Percentiles rank a stretch among this genome's conserved stretches.
Conservation (phyloP, 92 coral and sea anemone genomes). For the Isaurus tuberculatus region DNA sequence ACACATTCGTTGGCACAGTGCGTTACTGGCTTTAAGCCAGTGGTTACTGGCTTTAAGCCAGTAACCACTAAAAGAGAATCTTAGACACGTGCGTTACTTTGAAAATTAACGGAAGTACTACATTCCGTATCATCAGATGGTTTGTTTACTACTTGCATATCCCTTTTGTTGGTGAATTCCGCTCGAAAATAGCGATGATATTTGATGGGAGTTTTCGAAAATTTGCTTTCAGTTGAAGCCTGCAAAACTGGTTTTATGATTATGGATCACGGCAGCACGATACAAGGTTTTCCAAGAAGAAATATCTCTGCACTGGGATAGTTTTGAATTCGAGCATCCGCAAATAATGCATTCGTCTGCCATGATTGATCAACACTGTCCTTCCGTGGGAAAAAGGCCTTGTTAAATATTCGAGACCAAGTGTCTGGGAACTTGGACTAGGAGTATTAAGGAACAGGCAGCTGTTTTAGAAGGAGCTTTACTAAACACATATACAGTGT, state of each 20-base stretch:
- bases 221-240: slow-evolving; percentile 24
- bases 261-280: slow-evolving; percentile 59
- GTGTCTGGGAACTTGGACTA: slow-evolving; percentile 10
- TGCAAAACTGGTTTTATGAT: too few species aligned
- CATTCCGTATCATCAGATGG: background rate
- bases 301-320: slow-evolving; percentile 64
- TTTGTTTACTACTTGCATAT: slow-evolving; percentile 25
- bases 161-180: slow-evolving; percentile 60
- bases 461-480: too few species aligned
- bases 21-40: too few species aligned
- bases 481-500: too few species aligned
- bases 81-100: too few species aligned
- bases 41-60: too few species aligned
- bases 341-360: slow-evolving; percentile 67
- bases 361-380: slow-evolving; percentile 12
- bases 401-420: too few species aligned
- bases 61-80: too few species aligned
- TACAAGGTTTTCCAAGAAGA: slow-evolving; percentile 65
- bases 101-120: too few species aligned
- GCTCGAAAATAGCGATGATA: slow-evolving; percentile 69
- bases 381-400: too few species aligned
- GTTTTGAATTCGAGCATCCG: slow-evolving; percentile 51
- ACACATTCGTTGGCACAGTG: too few species aligned
- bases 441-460: too few species aligned
- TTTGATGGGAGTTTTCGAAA: slow-evolving; percentile 62